phyloP scores from a whole-genome alignment of 2,113 vertebrate species.

The Rhynchomys soricoides region DNA sequence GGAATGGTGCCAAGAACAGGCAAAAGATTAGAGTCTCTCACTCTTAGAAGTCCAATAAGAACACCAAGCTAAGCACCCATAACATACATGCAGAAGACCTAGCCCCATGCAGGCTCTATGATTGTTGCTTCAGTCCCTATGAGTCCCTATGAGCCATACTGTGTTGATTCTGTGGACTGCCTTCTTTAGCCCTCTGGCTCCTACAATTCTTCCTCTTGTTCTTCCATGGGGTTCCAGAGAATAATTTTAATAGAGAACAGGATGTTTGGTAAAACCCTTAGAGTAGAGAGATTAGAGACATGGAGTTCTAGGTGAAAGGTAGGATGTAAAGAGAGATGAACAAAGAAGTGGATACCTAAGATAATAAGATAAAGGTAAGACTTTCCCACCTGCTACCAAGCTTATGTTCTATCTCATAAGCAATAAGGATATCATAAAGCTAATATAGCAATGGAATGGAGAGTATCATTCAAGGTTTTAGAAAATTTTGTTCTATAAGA shows the following conservation, averaged over 20 bases:
- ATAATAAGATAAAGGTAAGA: background rate
- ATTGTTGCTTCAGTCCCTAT: background rate
- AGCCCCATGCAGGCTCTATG: background rate
- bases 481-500: background rate
- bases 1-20: background rate
- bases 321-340: background rate
- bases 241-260: background rate
- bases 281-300: background rate
- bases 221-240: background rate
- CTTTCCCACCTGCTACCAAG: background rate
- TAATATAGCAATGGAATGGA: background rate
- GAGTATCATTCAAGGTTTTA: background rate
- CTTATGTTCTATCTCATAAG: background rate
- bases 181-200: background rate
- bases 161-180: background rate
- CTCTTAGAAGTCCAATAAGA: background rate
- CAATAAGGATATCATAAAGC: background rate
- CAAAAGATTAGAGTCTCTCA: background rate
- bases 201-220: background rate
- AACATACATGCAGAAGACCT: background rate
- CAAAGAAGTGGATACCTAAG: background rate
- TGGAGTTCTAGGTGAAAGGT: background rate
- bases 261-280: background rate
- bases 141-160: background rate
- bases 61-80: background rate